phyloP scores from a whole-genome alignment of 2,888 invertebrate genomes.

The Pollenia amentaria region DNA sequence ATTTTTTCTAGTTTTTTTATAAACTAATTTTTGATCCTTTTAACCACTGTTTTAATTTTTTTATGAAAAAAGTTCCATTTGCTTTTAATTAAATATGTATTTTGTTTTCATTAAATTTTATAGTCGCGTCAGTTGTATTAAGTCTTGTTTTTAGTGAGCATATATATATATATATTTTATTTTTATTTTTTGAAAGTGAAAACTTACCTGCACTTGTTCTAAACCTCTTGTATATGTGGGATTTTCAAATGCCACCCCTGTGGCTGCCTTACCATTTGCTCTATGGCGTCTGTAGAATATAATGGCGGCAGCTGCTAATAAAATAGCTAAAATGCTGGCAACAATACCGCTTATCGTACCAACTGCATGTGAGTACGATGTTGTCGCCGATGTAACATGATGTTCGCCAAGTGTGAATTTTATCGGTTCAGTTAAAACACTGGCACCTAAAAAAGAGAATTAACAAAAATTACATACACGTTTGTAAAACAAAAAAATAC shows the following conservation, averaged over 20 bases:
- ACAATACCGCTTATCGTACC: slow-evolving; percentile 84
- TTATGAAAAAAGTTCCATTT: no score
- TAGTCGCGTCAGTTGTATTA: slow-evolving; percentile 19
- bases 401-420: slow-evolving; percentile 91
- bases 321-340: slow-evolving; percentile 83
- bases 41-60: no score
- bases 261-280: slow-evolving; percentile 84
- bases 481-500: neutral
- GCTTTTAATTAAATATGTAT: neutral
- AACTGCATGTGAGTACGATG: slow-evolving; percentile 83
- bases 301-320: slow-evolving; percentile 83
- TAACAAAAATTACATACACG: slow-evolving; percentile 19
- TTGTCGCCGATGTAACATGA: slow-evolving; percentile 89
- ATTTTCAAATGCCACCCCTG: slow-evolving; percentile 93
- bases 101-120: slow-evolving; percentile 1
- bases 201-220: slow-evolving; percentile 89
- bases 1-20: no score
- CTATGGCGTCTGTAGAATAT: slow-evolving; percentile 83
- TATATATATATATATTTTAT: no score
- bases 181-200: neutral
- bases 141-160: slow-evolving; percentile 10
- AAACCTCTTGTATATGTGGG: slow-evolving; percentile 92
- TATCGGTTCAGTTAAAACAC: slow-evolving; percentile 90
- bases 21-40: no score
- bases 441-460: slow-evolving; percentile 86